Base-by-base conservation (phyloP, 2,797 vertebrate species). In the Enteromius anoplus region DNA sequence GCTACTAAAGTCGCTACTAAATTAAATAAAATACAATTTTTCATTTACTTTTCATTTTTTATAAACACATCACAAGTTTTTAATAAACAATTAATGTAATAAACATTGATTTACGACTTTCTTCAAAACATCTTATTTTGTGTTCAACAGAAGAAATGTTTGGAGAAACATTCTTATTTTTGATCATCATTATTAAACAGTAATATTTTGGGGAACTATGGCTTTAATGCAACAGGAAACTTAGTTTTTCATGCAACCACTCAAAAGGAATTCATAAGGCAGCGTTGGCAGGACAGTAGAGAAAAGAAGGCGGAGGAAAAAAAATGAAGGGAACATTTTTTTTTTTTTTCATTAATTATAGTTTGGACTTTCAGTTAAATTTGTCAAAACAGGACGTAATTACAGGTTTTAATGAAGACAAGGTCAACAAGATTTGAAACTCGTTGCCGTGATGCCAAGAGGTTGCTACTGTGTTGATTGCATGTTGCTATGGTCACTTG, bases 311-410 rank as follows among this genome's bases (percentile, higher is more conserved):
- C 0, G 29, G 49, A 37, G 26, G 1, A 73, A 75, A 75, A 5
- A 34, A 73, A 53, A 26, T 12, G 4, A 10, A 29, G 68, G 11
- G 15, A 72, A 11, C n/a, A 2, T 42, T 40, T 65, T 37, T 5
- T 2, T 42, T 40, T 68, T 42, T 47, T 37, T 75, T 75, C 5
- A 40, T 55, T 75, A 75, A 75, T 55, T 37, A 55, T 17, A 34
- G 72, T 75, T 75, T 75, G 11, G 12, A 55, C 32, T n/a, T 75
- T 37, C 3, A 21, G 29, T 75, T 55, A 75, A 55, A 58, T 37
- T 40, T 58, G 12, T 53, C 72, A 40, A 75, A 58, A 40, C 51
- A 75, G 21, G 3, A 75, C 32, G 4, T 75, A 23, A 58, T 40
- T 58, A 58, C 21, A 9, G 21, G 32, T 37, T 75, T 75, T 40